A percentile compares a stretch with the other conserved stretches of the same genome.
These are phyloP conservation scores for Lates calcarifer DNA, from an alignment of 2,113 vertebrate species.

Conservation along the genomic window DNA sequence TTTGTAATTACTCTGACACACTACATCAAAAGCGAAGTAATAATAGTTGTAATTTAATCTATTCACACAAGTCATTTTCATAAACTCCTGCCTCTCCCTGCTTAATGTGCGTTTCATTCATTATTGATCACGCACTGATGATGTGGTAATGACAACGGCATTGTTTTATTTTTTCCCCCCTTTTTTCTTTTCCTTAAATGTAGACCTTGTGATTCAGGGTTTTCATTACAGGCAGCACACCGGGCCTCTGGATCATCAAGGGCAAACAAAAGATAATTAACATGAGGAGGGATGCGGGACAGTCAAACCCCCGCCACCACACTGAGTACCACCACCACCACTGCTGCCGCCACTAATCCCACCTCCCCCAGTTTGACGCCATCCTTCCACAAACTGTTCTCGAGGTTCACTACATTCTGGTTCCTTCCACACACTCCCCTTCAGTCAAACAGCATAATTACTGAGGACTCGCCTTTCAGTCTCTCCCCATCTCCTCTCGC, in stretches of 20 bases:
- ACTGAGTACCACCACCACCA: slow-evolving; percentile 52
- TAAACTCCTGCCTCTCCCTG: slow-evolving; percentile 91
- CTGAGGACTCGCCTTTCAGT: slow-evolving; percentile 68
- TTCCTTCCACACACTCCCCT: slow-evolving; percentile 69
- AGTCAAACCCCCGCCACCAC: slow-evolving; percentile 42
- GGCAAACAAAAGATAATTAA: slow-evolving; percentile 99
- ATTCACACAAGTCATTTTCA: slow-evolving; percentile 97
- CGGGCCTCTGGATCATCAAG: slow-evolving; percentile 94
- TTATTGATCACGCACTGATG: slow-evolving; percentile 98
- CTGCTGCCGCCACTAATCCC: neutral
- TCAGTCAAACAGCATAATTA: slow-evolving; percentile 85
- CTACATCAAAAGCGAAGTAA: slow-evolving; percentile 98
- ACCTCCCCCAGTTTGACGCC: slow-evolving; percentile 41
- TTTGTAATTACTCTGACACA: slow-evolving; percentile 97
- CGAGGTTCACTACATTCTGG: slow-evolving; percentile 84
- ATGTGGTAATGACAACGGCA: slow-evolving; percentile 97
- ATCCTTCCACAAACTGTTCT: slow-evolving; percentile 31
- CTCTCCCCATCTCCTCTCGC: slow-evolving; percentile 39
- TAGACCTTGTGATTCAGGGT: slow-evolving; percentile 91
- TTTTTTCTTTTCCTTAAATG: slow-evolving; percentile 76
- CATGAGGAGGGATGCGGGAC: slow-evolving; percentile 87
- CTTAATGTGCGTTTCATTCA: slow-evolving; percentile 96
- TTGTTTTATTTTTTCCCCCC: slow-evolving; percentile 86
- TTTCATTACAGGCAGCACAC: slow-evolving; percentile 92
- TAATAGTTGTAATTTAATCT: slow-evolving; percentile 99